Evolutionary conservation across 2,888 invertebrate species (phyloP), one percentile per base, ranked within the genome.

Genomic region (Diloba caeruleocephala): DNA sequence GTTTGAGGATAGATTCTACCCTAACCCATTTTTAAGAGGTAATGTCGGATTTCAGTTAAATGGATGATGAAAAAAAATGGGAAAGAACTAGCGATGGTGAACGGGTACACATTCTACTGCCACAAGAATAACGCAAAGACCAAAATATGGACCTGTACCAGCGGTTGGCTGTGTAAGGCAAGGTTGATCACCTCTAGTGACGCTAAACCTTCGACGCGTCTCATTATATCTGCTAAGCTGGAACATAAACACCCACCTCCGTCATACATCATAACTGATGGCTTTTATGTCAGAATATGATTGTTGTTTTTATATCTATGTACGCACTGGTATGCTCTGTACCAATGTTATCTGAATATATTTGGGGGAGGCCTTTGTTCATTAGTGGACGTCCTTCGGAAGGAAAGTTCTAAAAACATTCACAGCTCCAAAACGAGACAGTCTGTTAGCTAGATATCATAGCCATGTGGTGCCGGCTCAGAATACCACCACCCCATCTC

Each of bases 231-330:
- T 8, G 57, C 88, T 2, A 90, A 87, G 55, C 82, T 92, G 38
- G 84, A 89, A 38, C 94, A 94, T 52, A 88, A 82, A 34, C 94
- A 94, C 58, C 84, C 86, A 3, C 71, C 73, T 0, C 76, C 77
- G 0, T 55, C 51, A 0, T 81, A 68, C 34, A 10, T 71, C 3
- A 69, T 82, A 14, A 37, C 50, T 1, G 43, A 77, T 36, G 76
- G 79, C 3, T 46, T 66, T 33, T 76, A 71, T 31, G 29, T 73
- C n/a, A 74, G 73, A 33, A 51, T 78, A 10, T 77, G 44, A 67
- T 15, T 3, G 10, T 10, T 2, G 6, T 12, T n/a, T n/a, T 15
- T 32, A 15, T 15, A n/a, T n/a, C n/a, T n/a, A 6, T 3, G 25
- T n/a, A 1, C 17, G 1, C n/a, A n/a, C n/a, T n/a, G n/a, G n/a